Evolutionary conservation across 2,113 vertebrate species (phyloP), one percentile per base, ranked within the genome.

Genomic region (Suricata suricatta): DNA sequence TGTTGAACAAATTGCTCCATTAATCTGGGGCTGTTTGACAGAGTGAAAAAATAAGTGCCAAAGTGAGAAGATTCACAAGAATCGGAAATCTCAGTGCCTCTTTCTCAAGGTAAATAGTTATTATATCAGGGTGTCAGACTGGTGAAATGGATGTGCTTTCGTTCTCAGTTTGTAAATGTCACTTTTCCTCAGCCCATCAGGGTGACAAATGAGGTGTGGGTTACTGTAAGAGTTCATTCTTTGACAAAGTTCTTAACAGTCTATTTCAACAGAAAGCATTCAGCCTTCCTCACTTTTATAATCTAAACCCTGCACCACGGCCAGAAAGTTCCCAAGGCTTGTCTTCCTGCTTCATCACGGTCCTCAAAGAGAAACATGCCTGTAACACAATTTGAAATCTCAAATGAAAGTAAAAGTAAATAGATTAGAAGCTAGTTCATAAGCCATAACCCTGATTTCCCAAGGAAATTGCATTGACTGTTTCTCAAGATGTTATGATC

Each of bases 31-130:
- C 98, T 99, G 98, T 99, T 99, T 99, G 99, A 99, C 99, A 99
- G 99, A 99, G 98, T 99, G 99, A 99, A 99, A 99, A 99, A 99
- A 99, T 99, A 99, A 99, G 99, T 99, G 99, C 98, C 98, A 98
- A 98, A 99, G 99, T 99, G 98, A 98, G 98, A 99, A 99, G 98
- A 98, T 99, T 99, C 99, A 99, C 98, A 99, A 99, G 99, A 99
- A 99, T 99, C 97, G 98, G 98, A 99, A 99, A 99, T 99, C 99
- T 99, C 98, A 98, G 98, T 99, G 99, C 98, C 99, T 99, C 99
- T 99, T 99, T 99, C 99, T 99, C 99, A 99, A 99, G 99, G 99
- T 99, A 99, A 99, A 99, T 99, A 99, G 99, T 99, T 99, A 99
- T 99, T 99, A 99, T 99, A 99, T 99, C 99, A 99, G 99, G 99